Evolutionary conservation across 2,888 invertebrate species (phyloP), one percentile per base, ranked within the genome.

Genomic region (Boloria euphrosyne): DNA sequence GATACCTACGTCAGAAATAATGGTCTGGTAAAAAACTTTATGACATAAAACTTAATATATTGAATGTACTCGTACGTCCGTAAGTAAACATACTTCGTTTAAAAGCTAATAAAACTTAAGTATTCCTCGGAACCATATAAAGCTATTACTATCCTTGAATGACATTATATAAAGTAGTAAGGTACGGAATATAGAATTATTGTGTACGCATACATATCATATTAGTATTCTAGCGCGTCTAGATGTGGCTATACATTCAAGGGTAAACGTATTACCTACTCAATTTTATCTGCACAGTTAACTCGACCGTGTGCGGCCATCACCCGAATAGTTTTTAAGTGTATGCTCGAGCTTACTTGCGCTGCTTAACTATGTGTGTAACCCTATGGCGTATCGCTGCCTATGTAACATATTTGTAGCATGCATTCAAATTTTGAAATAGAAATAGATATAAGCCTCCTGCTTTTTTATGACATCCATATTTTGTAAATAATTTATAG

Each of bases 121-220:
- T 44, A 59, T 43, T 63, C 54, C 61, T 57, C 62, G 18, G 52
- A 67, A 22, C 67, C 67, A 71, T 72, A 22, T 69, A 73, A 72
- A 69, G 71, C 68, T 72, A 69, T 74, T 69, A 72, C 66, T 62
- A 70, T 67, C 69, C 65, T 68, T 65, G 67, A 65, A 63, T 69
- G 67, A 67, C 65, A 67, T 50, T 55, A 44, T 53, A 16, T 49
- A 47, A 52, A 31, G 16, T 43, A 22, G 38, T 18, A 22, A 38
- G 50, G 31, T 7, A 13, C 10, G 17, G 47, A 13, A 31, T 18
- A 51, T 62, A 31, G 13, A 46, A 47, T 18, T 46, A 22, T 22
- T 22, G 22, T 59, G 13, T 31, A 17, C 47, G 6, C n/a, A n/a
- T 47, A 14, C n/a, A 47, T 16, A 16, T 47, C 13, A 2, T 13